Evolutionary conservation across 2,888 invertebrate species (phyloP).

Genomic region (Melanostoma scalare): DNA sequence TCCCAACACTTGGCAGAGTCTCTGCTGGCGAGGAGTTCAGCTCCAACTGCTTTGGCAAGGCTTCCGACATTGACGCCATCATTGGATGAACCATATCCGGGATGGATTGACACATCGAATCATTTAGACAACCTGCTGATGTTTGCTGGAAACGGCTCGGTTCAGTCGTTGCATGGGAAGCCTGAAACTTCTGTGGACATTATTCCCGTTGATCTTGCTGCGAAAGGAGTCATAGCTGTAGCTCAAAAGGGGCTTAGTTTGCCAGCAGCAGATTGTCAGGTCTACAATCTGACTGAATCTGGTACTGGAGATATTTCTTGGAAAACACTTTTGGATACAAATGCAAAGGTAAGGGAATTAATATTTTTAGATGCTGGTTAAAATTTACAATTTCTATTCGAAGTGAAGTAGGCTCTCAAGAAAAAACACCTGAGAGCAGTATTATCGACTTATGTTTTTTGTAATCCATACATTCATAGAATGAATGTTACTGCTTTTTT

Average conservation of each 20-base stretch:
- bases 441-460: no score
- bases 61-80: conserved; percentile 59
- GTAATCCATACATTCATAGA: no score
- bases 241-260: conserved; percentile 35
- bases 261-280: conserved; percentile 13
- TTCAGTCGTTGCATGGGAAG: conserved; percentile 54
- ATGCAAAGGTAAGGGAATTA: conserved; percentile 42
- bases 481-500: no score
- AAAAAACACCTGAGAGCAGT: no score
- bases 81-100: conserved; percentile 53
- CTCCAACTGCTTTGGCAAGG: conserved; percentile 49
- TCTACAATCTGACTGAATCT: conserved; percentile 49
- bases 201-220: conserved; percentile 61
- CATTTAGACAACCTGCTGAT: conserved; percentile 61
- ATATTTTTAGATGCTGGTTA: not conserved
- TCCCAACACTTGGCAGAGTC: conserved; percentile 57
- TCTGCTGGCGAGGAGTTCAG: conserved; percentile 38
- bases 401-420: no score
- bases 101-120: conserved; percentile 61
- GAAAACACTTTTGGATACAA: conserved; percentile 38
- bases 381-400: no score
- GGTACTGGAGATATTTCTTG: conserved; percentile 60
- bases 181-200: conserved; percentile 47
- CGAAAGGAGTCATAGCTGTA: conserved; percentile 58
- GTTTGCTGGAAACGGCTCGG: conserved; percentile 49